Base-by-base conservation (phyloP, 1,140 invertebrate genomes). In the Rhynchophorus ferrugineus region DNA sequence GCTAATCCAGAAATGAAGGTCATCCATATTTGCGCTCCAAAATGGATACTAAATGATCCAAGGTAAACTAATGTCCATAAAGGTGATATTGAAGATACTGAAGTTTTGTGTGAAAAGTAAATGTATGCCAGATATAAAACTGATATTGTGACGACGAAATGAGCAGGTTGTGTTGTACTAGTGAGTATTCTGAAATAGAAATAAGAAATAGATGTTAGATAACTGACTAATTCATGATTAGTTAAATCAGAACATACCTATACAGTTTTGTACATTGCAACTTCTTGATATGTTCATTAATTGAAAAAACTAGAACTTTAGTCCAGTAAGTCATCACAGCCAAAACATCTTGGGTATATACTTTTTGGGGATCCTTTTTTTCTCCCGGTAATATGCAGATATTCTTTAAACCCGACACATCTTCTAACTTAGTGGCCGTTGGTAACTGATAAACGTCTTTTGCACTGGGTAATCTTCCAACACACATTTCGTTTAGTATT, bases 1-100 rank as follows among this genome's bases (percentile, higher is more conserved):
- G 87, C 83, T 22, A 91, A 73, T 57, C 88, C 87, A 57, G 87
- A 90, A 19, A 91, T 78, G 62, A 90, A 86, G 9, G 87, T 90
- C 87, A 91, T 91, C 87, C 88, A 91, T 50, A 90, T 80, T 71
- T 90, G 87, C 7, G 85, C 75, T 13, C 88, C 88, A 59, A 89
- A 81, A 63, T 90, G 86, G 37, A 81, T 77, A 29, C 83, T 79
- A 56, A 89, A 85, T 2, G 84, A 79, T 0, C 75, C 75, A 11
- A 91, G 70, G 66, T 89, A 89, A 7, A 85, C 66, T 21, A 89
- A 74, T 13, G 73, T 73, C 18, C 72, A 64, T 47, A 70, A 60
- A 37, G 57, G 70, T 73, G 61, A 71, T 66, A 61, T 59, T 52
- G 49, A 65, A 50, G 62, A 69, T 13, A 49, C 65, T 64, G 66